phyloP scores from a whole-genome alignment of 1,140 invertebrate genomes.

The Drosophila parabipectinata region DNA sequence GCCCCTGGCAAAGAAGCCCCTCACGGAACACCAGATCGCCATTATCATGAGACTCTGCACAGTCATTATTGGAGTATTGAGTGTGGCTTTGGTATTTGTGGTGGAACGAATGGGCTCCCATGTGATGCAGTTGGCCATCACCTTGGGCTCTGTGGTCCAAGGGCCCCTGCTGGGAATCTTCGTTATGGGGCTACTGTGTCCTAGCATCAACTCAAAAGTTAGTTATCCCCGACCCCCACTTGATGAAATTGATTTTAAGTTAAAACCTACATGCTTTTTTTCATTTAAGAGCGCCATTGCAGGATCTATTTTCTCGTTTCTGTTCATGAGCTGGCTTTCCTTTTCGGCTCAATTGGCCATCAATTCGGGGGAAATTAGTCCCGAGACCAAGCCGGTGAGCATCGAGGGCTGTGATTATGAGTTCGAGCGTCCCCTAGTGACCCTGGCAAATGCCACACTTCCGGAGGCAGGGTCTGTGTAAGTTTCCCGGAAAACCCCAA shows the following conservation, averaged over 20 bases:
- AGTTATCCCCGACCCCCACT: constrained; percentile 4
- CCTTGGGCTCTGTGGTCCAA: constrained; percentile 88
- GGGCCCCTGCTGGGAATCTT: constrained; percentile 93
- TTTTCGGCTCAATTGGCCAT: constrained; percentile 90
- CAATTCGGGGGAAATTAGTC: constrained; percentile 86
- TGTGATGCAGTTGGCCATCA: constrained; percentile 89
- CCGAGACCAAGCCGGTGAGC: constrained; percentile 86
- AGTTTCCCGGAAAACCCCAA: constrained; percentile 17
- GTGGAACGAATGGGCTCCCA: constrained; percentile 89
- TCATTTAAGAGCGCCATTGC: constrained; percentile 88
- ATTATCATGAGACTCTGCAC: constrained; percentile 89
- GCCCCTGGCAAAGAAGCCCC: constrained; percentile 86
- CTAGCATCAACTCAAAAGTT: constrained; percentile 90
- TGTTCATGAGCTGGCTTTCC: constrained; percentile 91
- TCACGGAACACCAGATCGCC: constrained; percentile 87
- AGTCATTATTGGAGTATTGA: constrained; percentile 88
- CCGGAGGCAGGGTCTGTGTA: constrained; percentile 34
- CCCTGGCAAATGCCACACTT: constrained; percentile 83
- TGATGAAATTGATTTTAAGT: background rate
- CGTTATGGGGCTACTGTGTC: constrained; percentile 91
- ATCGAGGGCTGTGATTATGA: constrained; percentile 88
- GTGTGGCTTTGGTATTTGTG: constrained; percentile 88
- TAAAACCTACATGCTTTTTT: background rate
- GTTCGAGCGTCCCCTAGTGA: constrained; percentile 42
- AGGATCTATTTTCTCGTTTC: constrained; percentile 89